These are phyloP conservation scores for Squalus acanthias DNA, from an alignment of 2,797 vertebrate genomes.

Conservation along the genomic window DNA sequence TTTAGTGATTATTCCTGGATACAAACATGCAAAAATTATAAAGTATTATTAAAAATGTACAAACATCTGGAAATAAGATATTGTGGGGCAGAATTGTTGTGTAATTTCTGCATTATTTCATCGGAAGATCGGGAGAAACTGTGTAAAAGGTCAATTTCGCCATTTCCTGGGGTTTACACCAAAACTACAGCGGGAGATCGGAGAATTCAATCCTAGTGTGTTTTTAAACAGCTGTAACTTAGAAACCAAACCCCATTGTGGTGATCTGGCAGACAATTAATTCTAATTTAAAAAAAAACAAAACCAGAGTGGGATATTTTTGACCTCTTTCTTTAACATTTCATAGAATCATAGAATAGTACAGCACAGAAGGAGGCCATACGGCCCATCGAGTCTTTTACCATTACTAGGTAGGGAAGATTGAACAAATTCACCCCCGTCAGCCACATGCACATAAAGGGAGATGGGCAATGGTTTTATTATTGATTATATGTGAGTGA, in stretches of 20 bases:
- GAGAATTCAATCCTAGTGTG: not conserved
- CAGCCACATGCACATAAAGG: not conserved
- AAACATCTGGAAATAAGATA: not conserved
- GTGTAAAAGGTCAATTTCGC: not conserved
- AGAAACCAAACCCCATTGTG: not conserved
- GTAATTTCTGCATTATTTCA: not conserved
- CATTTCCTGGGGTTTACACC: not conserved
- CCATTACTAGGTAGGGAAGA: not conserved
- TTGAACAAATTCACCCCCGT: not conserved
- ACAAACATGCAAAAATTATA: not conserved
- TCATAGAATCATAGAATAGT: not conserved
- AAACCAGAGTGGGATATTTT: not conserved
- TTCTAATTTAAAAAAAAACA: not conserved
- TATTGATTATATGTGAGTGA: not conserved
- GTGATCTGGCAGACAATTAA: not conserved
- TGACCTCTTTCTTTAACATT: not conserved
- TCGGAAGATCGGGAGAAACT: not conserved
- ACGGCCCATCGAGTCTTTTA: not conserved
- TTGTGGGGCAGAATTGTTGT: not conserved
- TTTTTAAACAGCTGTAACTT: not conserved
- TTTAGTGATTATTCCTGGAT: not conserved
- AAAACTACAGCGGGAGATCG: not conserved
- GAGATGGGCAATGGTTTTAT: not conserved
- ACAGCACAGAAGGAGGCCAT: no score
- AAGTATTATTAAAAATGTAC: not conserved